These are phyloP conservation scores for Dicyrtoma fusca DNA, from an alignment of 2,888 invertebrate species.

Conservation along the genomic window DNA sequence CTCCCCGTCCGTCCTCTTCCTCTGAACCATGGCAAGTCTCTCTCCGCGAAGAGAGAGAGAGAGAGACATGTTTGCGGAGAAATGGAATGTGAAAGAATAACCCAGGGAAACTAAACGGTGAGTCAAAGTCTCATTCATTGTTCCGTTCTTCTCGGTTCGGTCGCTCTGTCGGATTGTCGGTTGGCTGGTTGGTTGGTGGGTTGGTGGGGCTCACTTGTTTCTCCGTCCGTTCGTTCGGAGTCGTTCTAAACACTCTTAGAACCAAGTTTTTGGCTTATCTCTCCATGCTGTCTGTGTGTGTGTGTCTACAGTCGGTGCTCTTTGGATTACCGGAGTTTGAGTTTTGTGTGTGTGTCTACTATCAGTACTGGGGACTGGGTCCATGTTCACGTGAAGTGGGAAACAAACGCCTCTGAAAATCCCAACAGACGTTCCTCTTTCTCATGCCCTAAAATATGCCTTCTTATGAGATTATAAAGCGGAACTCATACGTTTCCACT, in stretches of 20 bases:
- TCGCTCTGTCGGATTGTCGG: background rate
- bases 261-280: background rate
- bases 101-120: slow-evolving; percentile 12
- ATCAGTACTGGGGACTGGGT: no score
- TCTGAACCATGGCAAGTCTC: background rate
- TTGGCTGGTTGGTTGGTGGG: no score
- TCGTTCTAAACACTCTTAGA: background rate
- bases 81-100: slow-evolving; percentile 17
- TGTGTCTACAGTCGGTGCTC: no score
- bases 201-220: background rate
- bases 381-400: slow-evolving; percentile 16
- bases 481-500: slow-evolving; percentile 2
- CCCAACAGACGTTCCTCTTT: slow-evolving; percentile 25
- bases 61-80: background rate
- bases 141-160: slow-evolving; percentile 1
- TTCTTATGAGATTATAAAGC: slow-evolving; percentile 9
- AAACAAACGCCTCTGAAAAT: slow-evolving; percentile 30
- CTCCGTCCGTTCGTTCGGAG: background rate
- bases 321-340: no score
- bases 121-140: slow-evolving; percentile 18
- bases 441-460: slow-evolving; percentile 28
- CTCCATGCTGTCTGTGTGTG: background rate
- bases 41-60: background rate
- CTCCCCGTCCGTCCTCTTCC: background rate
- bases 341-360: no score